phyloP scores from a whole-genome alignment of 2,113 vertebrate species.

The Nibea albiflora region DNA sequence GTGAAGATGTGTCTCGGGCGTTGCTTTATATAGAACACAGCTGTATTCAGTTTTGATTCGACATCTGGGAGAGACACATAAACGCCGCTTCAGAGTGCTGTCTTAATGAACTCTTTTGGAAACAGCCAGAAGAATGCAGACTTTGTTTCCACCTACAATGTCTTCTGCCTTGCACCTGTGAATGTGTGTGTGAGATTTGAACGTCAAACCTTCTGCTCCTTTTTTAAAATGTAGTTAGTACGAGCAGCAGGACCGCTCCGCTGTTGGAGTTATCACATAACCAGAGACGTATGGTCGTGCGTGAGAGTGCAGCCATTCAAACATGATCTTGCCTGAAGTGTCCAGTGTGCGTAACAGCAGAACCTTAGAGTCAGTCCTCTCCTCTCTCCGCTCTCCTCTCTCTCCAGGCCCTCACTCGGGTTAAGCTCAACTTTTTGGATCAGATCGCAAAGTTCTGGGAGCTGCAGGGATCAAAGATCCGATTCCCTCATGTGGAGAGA shows the following conservation, averaged over 20 bases:
- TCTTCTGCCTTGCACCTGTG: neutral
- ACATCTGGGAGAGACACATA: neutral
- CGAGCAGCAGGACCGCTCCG: neutral
- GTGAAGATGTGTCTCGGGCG: neutral
- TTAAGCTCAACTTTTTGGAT: conserved; percentile 97
- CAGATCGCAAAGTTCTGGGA: conserved; percentile 99
- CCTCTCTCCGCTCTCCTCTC: neutral
- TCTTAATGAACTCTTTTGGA: neutral
- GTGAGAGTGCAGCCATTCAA: conserved; percentile 20
- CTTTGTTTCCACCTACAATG: neutral
- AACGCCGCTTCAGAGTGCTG: neutral
- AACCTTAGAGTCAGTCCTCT: neutral
- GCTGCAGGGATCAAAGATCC: conserved; percentile 94
- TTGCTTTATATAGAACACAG: neutral
- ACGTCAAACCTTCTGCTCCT: neutral
- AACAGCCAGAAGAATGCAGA: neutral
- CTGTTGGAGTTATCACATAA: neutral
- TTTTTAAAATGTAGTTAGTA: neutral
- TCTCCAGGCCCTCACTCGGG: conserved; percentile 93
- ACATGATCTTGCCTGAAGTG: conserved; percentile 21
- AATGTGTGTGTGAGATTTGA: neutral
- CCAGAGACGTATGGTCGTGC: neutral
- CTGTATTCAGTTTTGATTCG: neutral
- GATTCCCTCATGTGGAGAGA: conserved; percentile 96
- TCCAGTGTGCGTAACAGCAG: conserved; percentile 3